phyloP scores from a whole-genome alignment of 1,140 invertebrate species.

The Drosophila mayri region DNA sequence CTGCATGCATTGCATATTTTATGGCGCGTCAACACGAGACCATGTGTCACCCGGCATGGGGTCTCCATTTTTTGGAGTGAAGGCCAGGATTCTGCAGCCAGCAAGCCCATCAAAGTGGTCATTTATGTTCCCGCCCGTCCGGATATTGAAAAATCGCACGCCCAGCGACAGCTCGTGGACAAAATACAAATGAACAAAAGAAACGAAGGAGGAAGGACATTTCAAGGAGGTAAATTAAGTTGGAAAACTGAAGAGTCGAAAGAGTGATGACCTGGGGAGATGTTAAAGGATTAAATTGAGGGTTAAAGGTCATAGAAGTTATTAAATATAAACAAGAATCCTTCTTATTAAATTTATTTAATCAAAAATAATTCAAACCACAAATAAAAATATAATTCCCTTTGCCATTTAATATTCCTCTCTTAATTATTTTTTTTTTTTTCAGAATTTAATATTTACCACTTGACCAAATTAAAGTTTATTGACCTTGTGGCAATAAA shows the following conservation, averaged over 20 bases:
- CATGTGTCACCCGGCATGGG: conserved; percentile 70
- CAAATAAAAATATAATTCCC: background rate
- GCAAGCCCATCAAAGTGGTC: conserved; percentile 55
- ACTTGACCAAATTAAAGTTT: conserved; percentile 19
- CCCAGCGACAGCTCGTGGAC: conserved; percentile 28
- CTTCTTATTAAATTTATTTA: background rate
- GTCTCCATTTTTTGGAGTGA: conserved; percentile 16
- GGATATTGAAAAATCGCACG: conserved; percentile 80
- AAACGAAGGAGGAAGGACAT: background rate
- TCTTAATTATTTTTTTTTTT: conserved; percentile 1
- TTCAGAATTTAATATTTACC: background rate
- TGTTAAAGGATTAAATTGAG: background rate
- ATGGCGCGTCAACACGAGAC: conserved; percentile 81
- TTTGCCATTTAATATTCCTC: no score
- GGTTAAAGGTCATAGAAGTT: no score
- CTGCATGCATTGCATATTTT: conserved; percentile 82
- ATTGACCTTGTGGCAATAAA: conserved; percentile 17
- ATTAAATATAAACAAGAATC: background rate
- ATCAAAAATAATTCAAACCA: background rate
- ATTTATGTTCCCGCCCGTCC: conserved; percentile 47
- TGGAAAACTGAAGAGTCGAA: background rate
- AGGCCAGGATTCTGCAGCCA: conserved; percentile 8
- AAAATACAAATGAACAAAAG: conserved; percentile 30
- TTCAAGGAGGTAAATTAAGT: conserved; percentile 51
- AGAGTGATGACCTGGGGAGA: background rate